A percentile compares a stretch with the other conserved stretches of the same genome.
Evolutionary conservation across 2,888 invertebrate species (phyloP).

Genomic region (Fragum sueziense): DNA sequence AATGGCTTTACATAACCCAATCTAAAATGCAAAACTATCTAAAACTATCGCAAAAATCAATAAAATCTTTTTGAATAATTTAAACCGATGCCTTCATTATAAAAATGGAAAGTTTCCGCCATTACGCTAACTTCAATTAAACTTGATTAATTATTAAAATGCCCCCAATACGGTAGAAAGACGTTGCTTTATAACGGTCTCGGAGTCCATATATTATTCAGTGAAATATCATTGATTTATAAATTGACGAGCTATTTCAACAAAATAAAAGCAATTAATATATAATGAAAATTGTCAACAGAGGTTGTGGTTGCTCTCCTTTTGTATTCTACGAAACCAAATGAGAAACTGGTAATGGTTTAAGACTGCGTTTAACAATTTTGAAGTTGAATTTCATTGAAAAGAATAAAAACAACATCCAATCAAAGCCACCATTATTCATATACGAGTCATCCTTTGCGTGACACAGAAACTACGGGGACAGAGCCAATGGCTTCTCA

Average conservation of each 20-base stretch:
- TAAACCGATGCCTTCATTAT: constrained; percentile 14
- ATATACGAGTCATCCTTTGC: no score
- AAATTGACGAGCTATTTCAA: constrained; percentile 11
- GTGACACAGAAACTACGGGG: no score
- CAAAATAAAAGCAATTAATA: constrained; percentile 15
- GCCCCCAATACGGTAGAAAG: constrained; percentile 20
- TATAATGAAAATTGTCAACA: background rate
- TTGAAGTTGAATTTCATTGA: no score
- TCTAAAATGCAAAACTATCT: constrained; percentile 9
- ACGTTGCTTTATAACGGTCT: background rate
- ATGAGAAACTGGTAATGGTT: no score
- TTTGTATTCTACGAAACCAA: no score
- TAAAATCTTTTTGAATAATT: constrained; percentile 19
- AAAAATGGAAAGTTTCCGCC: constrained; percentile 20
- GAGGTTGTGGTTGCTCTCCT: background rate
- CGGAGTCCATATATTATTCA: constrained; percentile 12
- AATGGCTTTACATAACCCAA: constrained; percentile 2
- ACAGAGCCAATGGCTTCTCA: no score
- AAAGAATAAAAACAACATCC: no score
- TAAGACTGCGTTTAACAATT: no score
- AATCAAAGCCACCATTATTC: no score
- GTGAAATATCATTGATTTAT: constrained; percentile 21
- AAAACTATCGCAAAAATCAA: constrained; percentile 10
- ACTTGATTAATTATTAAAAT: constrained; percentile 40
- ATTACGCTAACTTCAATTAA: constrained; percentile 30